Conservation (phyloP, 2,113 vertebrate genomes). For the Lepisosteus oculatus region DNA sequence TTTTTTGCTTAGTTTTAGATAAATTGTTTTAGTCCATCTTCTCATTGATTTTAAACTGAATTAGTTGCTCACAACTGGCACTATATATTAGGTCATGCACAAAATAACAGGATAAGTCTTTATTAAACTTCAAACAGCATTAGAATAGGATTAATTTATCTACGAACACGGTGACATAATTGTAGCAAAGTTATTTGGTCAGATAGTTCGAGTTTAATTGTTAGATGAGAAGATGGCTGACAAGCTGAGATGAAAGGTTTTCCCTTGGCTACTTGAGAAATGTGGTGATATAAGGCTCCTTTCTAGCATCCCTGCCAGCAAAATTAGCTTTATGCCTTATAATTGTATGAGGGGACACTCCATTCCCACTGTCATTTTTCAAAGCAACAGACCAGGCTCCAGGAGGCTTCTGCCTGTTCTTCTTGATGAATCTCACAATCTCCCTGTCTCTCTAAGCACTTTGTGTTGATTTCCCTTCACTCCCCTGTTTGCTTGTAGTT, state of each 20-base stretch:
- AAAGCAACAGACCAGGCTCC: constrained; percentile 37
- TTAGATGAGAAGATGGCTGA: constrained; percentile 59
- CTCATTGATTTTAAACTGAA: no score
- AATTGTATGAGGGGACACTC: constrained; percentile 69
- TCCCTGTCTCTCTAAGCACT: constrained; percentile 40
- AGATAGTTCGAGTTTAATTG: constrained; percentile 64
- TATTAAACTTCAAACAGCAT: no score
- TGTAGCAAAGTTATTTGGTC: neutral
- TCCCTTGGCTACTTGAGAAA: constrained; percentile 51
- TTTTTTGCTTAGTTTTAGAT: no score
- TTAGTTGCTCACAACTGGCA: no score
- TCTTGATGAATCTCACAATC: constrained; percentile 23
- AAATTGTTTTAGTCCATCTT: no score
- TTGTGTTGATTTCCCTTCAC: constrained; percentile 3
- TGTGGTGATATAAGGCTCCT: constrained; percentile 61
- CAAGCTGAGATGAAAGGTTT: constrained; percentile 68
- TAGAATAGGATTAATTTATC: no score
- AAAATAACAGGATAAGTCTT: no score
- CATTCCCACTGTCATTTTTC: constrained; percentile 63
- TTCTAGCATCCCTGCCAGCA: constrained; percentile 57
- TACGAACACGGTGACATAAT: no score
- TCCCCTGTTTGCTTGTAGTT: constrained; percentile 54
- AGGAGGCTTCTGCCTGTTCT: neutral
- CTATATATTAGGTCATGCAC: no score
- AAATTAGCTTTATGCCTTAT: constrained; percentile 64